These are phyloP conservation scores for Idaea biselata DNA, from an alignment of 2,888 invertebrate genomes.

Conservation along the genomic window DNA sequence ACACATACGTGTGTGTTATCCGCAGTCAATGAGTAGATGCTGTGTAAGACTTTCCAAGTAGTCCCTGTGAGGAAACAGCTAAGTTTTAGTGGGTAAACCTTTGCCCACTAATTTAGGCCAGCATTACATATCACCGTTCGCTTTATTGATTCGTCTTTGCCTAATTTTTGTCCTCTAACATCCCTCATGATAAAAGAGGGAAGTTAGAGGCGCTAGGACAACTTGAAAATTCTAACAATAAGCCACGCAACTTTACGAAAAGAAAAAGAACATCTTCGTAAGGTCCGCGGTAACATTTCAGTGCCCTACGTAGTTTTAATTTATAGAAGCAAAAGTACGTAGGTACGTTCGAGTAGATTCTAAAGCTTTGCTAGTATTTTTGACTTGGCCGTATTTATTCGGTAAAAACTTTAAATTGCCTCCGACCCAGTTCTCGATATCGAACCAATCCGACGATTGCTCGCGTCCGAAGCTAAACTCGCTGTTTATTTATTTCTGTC, in stretches of 20 bases:
- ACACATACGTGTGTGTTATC: no score
- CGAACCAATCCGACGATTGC: slow-evolving; percentile 69
- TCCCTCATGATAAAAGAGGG: no score
- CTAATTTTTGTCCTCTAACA: no score
- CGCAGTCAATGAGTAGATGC: no score
- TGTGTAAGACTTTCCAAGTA: no score
- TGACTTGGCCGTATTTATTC: slow-evolving; percentile 70
- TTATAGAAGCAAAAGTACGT: slow-evolving; percentile 24
- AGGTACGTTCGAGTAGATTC: slow-evolving; percentile 41
- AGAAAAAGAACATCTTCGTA: neutral
- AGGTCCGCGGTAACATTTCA: slow-evolving; percentile 8
- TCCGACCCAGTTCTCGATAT: slow-evolving; percentile 70
- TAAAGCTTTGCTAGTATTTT: slow-evolving; percentile 54
- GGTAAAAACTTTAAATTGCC: slow-evolving; percentile 77
- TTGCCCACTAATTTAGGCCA: no score
- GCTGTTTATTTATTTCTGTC: slow-evolving; percentile 49
- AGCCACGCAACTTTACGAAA: neutral
- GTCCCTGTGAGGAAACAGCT: no score
- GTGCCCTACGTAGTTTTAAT: slow-evolving; percentile 24
- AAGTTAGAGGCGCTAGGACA: no score
- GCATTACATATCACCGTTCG: no score
- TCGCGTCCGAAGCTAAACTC: slow-evolving; percentile 53
- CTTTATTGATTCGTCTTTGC: no score
- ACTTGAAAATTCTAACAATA: no score
- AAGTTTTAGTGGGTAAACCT: no score